A percentile compares a stretch with the other conserved stretches of the same genome.
Conservation (phyloP, 1,140 invertebrate genomes). For the Trigoniulus corallinus region DNA sequence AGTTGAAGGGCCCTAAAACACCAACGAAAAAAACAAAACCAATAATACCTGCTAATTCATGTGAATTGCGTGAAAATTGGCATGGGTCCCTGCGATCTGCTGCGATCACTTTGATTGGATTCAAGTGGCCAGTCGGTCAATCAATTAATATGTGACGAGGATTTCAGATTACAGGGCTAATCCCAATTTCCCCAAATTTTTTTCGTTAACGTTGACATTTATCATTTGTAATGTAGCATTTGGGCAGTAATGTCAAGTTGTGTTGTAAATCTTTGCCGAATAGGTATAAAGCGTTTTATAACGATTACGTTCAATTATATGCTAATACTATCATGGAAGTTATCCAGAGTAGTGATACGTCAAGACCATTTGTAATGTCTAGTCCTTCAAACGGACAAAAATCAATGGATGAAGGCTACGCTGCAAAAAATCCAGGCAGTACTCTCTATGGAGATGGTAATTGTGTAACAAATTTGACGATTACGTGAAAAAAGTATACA, state of each 20-base stretch:
- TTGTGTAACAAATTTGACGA: slow-evolving; percentile 9
- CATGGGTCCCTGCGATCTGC: too few relatives aligned
- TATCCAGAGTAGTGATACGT: slow-evolving; percentile 40
- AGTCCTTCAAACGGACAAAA: slow-evolving; percentile 82
- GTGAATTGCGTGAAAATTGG: too few relatives aligned
- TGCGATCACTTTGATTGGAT: too few relatives aligned
- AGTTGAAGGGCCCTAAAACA: too few relatives aligned
- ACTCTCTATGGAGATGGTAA: slow-evolving; percentile 72
- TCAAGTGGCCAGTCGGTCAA: too few relatives aligned
- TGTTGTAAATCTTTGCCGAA: neutral
- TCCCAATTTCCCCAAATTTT: too few relatives aligned
- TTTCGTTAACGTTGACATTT: too few relatives aligned
- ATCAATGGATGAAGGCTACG: slow-evolving; percentile 53
- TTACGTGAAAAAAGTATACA: neutral
- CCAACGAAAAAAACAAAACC: too few relatives aligned
- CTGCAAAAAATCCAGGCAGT: slow-evolving; percentile 57
- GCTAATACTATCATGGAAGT: slow-evolving; percentile 53
- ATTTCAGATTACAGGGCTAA: too few relatives aligned
- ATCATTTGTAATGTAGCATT: too few relatives aligned
- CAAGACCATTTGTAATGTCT: slow-evolving; percentile 55
- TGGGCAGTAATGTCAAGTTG: neutral
- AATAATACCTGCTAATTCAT: too few relatives aligned
- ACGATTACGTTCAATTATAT: slow-evolving; percentile 77
- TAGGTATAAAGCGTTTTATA: slow-evolving; percentile 24
- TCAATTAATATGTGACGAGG: too few relatives aligned